phyloP scores from a whole-genome alignment of 2,888 invertebrate genomes.

The Tinea semifulvella region DNA sequence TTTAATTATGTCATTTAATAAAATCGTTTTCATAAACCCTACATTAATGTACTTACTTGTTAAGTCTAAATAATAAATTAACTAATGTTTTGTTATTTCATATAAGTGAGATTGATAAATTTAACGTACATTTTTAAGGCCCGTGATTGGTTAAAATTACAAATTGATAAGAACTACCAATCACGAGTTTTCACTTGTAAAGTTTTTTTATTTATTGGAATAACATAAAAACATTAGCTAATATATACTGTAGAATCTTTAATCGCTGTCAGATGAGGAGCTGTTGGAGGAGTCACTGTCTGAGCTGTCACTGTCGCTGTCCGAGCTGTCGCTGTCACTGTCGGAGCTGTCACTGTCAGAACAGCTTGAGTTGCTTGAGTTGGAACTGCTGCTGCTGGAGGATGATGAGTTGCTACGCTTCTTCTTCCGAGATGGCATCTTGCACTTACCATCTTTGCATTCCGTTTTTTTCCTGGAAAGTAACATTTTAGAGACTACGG shows the following conservation, averaged over 20 bases:
- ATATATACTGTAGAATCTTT: not conserved
- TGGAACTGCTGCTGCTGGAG: slow-evolving; percentile 38
- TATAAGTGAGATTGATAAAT: too few species aligned
- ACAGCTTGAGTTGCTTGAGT: slow-evolving; percentile 26
- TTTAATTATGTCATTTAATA: too few species aligned
- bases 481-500: too few species aligned
- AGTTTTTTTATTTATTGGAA: too few species aligned
- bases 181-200: too few species aligned
- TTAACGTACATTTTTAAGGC: too few species aligned
- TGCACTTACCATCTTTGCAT: slow-evolving; percentile 23
- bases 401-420: slow-evolving; percentile 30
- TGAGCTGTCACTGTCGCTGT: slow-evolving; percentile 34
- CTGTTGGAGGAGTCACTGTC: not conserved
- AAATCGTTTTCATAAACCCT: too few species aligned
- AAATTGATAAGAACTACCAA: too few species aligned
- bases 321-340: slow-evolving; percentile 31
- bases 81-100: too few species aligned
- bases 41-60: too few species aligned
- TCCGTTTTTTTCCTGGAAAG: slow-evolving; percentile 1
- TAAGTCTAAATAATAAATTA: too few species aligned
- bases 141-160: too few species aligned
- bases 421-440: slow-evolving; percentile 44
- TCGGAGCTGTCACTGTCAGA: slow-evolving; percentile 37
- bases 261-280: slow-evolving; percentile 4
- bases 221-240: slow-evolving; percentile 1